phyloP scores from a whole-genome alignment of 2,888 invertebrate species.

The Ernsta delagoae region DNA sequence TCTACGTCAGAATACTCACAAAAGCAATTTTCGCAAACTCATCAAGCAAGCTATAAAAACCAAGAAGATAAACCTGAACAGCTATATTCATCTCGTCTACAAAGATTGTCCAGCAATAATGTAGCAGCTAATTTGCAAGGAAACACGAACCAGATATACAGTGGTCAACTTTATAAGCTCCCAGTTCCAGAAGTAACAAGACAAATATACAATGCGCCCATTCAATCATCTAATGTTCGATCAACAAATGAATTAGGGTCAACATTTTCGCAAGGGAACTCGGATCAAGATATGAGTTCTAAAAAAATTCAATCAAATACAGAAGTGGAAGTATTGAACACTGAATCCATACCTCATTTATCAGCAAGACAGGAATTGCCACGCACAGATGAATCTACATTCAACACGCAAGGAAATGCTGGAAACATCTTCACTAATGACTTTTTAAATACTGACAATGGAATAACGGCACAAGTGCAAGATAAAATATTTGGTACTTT shows the following conservation, averaged over 20 bases:
- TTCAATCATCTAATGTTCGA: slow-evolving; percentile 32
- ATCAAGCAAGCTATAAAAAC: slow-evolving; percentile 42
- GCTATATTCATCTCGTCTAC: slow-evolving; percentile 30
- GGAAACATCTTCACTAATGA: slow-evolving; percentile 49
- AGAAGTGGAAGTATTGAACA: slow-evolving; percentile 65
- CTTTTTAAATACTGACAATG: slow-evolving; percentile 59
- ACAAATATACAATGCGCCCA: slow-evolving; percentile 66
- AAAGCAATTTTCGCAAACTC: slow-evolving; percentile 39
- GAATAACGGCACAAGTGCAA: slow-evolving; percentile 71
- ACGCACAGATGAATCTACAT: slow-evolving; percentile 50
- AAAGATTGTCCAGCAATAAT: slow-evolving; percentile 20
- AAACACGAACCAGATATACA: slow-evolving; percentile 63
- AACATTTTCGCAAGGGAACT: slow-evolving; percentile 1
- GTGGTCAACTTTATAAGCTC: slow-evolving; percentile 74
- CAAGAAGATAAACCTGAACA: slow-evolving; percentile 25
- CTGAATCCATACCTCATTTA: slow-evolving; percentile 47
- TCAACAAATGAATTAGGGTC: slow-evolving; percentile 19
- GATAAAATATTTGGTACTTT: slow-evolving; percentile 75
- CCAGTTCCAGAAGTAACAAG: slow-evolving; percentile 74
- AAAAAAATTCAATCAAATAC: slow-evolving; percentile 47
- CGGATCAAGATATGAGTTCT: slow-evolving; percentile 5
- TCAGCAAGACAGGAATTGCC: slow-evolving; percentile 50
- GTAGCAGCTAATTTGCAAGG: slow-evolving; percentile 38
- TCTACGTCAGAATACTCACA: slow-evolving; percentile 16
- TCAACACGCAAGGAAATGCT: slow-evolving; percentile 58